Percentiles rank a stretch among this genome's conserved stretches.
These are phyloP conservation scores for Eurystomus glaucurus DNA, from an alignment of 2,797 vertebrate species.

Conservation along the genomic window DNA sequence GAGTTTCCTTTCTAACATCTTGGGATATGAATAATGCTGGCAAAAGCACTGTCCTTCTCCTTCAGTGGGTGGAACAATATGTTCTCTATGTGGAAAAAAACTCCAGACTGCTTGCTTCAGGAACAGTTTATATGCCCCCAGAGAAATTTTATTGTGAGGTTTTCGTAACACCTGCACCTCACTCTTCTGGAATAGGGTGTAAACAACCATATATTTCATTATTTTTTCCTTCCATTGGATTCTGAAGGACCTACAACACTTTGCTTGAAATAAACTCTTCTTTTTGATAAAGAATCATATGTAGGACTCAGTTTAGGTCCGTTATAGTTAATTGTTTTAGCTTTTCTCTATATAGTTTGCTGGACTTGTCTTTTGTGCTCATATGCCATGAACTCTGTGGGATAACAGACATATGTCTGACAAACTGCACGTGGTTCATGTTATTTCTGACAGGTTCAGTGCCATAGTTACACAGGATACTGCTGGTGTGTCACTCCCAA, in stretches of 20 bases:
- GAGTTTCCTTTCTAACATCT: constrained; percentile 55
- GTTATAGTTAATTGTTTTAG: not conserved
- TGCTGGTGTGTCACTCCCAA: constrained; percentile 98
- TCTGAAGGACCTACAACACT: not conserved
- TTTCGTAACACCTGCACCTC: constrained; percentile 57
- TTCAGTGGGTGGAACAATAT: constrained; percentile 57
- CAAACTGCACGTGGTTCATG: not conserved
- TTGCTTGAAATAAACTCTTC: not conserved
- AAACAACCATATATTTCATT: constrained; percentile 20
- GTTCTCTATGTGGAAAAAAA: constrained; percentile 63
- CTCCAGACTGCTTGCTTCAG: not conserved
- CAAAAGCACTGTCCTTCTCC: constrained; percentile 36
- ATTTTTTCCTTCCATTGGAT: not conserved
- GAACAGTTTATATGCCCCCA: constrained; percentile 37
- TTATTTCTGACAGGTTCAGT: constrained; percentile 90
- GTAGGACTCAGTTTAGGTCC: not conserved
- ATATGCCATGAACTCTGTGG: not conserved
- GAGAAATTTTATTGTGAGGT: constrained; percentile 4
- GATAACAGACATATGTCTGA: not conserved
- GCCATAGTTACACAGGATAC: constrained; percentile 98
- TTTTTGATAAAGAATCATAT: not conserved
- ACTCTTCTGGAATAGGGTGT: not conserved
- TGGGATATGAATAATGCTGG: constrained; percentile 68
- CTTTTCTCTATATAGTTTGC: not conserved
- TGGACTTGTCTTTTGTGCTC: not conserved